Percentiles rank a stretch among this genome's conserved stretches.
phyloP scores from a whole-genome alignment of 2,888 invertebrate species.

The Dendrolimus pini region DNA sequence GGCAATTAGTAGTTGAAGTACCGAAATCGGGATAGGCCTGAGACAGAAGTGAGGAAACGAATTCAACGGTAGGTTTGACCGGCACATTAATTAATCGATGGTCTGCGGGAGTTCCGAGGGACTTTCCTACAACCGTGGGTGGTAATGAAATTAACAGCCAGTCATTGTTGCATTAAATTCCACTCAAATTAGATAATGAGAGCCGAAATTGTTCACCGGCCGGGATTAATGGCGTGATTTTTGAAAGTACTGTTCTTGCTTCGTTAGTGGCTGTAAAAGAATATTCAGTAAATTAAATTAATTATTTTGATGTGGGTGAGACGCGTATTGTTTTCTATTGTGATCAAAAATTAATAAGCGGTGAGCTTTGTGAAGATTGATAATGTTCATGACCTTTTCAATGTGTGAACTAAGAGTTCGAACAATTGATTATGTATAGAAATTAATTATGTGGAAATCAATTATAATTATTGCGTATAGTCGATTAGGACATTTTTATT shows the following conservation, averaged over 20 bases:
- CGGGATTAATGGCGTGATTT: constrained; percentile 31
- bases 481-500: no score
- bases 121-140: constrained; percentile 40
- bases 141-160: constrained; percentile 66
- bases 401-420: not conserved
- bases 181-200: constrained; percentile 53
- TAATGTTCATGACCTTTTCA: not conserved
- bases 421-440: not conserved
- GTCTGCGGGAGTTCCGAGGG: not conserved
- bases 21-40: no score
- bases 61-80: no score
- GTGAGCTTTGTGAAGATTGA: not conserved
- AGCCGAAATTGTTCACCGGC: constrained; percentile 33
- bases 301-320: not conserved
- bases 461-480: not conserved
- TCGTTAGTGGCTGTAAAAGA: constrained; percentile 10
- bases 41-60: no score
- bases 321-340: constrained; percentile 16
- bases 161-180: constrained; percentile 69
- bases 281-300: constrained; percentile 10
- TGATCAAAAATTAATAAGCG: constrained; percentile 7
- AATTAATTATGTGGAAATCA: not conserved
- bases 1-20: no score
- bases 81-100: not conserved
- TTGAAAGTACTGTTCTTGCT: constrained; percentile 24